Base-by-base conservation (phyloP, 2,797 vertebrate genomes). In the Gephyroberyx darwinii region DNA sequence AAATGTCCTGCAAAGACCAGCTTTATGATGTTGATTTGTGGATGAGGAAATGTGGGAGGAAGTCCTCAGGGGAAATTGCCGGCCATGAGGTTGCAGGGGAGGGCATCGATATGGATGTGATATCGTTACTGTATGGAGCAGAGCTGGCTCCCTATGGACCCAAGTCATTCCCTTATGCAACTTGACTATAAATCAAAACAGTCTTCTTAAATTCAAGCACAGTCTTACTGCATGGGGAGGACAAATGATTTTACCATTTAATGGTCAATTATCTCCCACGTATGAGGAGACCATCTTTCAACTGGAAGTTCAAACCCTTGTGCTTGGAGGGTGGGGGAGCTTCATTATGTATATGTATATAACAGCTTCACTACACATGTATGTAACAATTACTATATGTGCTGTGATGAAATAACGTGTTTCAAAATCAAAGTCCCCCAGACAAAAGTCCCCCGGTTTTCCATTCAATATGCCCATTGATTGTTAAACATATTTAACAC, bases 41-140 rank as follows among this genome's bases (percentile, higher is more conserved):
- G 55, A 67, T 57, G 57, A 53, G 45, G 47, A 58, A 75, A 79
- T 56, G n/a, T 39, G 43, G 14, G 41, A 52, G 64, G 30, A 64
- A 52, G 31, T 55, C 39, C 69, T 74, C n/a, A 19, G 58, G 68
- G 70, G 43, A 64, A 62, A 75, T 50, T 53, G 41, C 54, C 51
- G 64, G 63, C 37, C 22, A 31, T 56, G 53, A 43, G 54, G 47
- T 43, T 63, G 51, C 30, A 62, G 64, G 54, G 48, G 35, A 69
- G 17, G 53, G 17, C 69, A 79, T 81, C 76, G 69, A 62, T 74
- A 70, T 74, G 39, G 65, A 72, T 72, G 66, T 22, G 57, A 64
- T 59, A 65, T 48, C 37, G 68, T 63, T 67, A 65, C 71, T 51
- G 48, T 61, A 47, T 48, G 41, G 66, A 52, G 22, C 22, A 64